Evolutionary conservation across 2,888 invertebrate species (phyloP).

Genomic region (Cheilosia soror): DNA sequence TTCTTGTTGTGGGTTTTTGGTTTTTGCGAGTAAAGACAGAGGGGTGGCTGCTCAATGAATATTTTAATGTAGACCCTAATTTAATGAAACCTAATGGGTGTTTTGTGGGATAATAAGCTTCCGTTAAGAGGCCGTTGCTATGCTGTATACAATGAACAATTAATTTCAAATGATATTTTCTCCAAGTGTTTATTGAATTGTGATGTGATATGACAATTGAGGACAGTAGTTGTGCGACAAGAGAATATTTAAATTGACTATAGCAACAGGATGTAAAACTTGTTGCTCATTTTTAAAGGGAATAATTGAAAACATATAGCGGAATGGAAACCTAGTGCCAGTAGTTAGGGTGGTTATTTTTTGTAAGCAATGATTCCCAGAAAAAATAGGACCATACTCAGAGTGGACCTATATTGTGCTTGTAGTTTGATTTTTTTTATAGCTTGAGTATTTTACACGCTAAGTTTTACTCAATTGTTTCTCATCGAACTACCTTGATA

Average conservation of each 20-base stretch:
- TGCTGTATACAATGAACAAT: slow-evolving; percentile 46
- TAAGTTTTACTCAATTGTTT: too few species aligned
- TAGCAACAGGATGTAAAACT: not conserved
- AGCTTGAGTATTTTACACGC: too few species aligned
- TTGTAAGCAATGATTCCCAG: too few species aligned
- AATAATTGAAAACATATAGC: too few species aligned
- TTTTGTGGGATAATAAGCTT: slow-evolving; percentile 58
- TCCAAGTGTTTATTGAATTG: slow-evolving; percentile 36
- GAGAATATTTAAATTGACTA: not conserved
- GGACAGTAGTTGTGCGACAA: not conserved
- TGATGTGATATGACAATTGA: slow-evolving; percentile 25
- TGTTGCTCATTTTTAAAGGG: not conserved
- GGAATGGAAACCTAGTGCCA: too few species aligned
- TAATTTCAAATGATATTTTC: slow-evolving; percentile 49
- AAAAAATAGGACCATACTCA: too few species aligned
- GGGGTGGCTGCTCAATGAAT: slow-evolving; percentile 44
- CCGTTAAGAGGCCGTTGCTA: slow-evolving; percentile 53
- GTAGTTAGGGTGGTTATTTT: too few species aligned
- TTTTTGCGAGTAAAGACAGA: not conserved
- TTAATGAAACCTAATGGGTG: slow-evolving; percentile 63
- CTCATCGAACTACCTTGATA: too few species aligned
- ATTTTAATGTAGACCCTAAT: slow-evolving; percentile 63
- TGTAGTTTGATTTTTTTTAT: too few species aligned
- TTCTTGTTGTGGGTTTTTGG: slow-evolving; percentile 15
- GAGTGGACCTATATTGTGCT: too few species aligned